Conservation (phyloP, 2,113 vertebrate species). For the Plectropomus leopardus region DNA sequence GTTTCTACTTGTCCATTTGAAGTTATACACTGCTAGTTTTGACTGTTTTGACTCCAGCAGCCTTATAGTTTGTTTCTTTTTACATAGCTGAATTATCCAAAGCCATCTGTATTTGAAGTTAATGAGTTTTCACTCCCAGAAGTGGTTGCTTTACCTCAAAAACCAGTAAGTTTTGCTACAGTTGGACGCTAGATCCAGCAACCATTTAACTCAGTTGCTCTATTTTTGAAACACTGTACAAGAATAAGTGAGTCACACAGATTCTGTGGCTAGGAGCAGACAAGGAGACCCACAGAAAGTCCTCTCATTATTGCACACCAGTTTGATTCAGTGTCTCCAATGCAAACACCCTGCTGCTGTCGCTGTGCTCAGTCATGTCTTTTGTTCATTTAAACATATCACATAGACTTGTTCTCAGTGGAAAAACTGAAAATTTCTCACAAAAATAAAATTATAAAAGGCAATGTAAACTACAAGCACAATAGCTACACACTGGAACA, state of each 20-base stretch:
- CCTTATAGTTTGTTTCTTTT: background rate
- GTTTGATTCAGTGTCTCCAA: constrained; percentile 6
- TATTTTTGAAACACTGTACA: constrained; percentile 6
- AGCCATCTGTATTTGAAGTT: background rate
- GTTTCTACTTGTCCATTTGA: constrained; percentile 30
- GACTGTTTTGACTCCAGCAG: background rate
- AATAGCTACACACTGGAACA: background rate
- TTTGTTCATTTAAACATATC: background rate
- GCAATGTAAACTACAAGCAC: background rate
- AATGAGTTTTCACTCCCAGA: background rate
- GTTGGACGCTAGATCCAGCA: background rate
- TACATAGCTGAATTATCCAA: background rate
- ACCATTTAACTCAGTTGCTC: background rate
- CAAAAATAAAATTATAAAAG: background rate
- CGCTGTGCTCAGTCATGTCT: background rate
- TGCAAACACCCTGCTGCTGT: background rate
- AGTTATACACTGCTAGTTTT: background rate
- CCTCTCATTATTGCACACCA: background rate
- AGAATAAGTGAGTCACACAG: constrained; percentile 36
- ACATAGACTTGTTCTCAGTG: background rate
- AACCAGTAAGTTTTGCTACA: background rate
- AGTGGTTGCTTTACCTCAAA: background rate
- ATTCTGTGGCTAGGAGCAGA: constrained; percentile 12
- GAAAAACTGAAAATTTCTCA: background rate
- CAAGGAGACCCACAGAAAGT: background rate